Evolutionary conservation across 2,113 vertebrate species (phyloP), one percentile per base, ranked within the genome.

Genomic region (Bos javanicus): DNA sequence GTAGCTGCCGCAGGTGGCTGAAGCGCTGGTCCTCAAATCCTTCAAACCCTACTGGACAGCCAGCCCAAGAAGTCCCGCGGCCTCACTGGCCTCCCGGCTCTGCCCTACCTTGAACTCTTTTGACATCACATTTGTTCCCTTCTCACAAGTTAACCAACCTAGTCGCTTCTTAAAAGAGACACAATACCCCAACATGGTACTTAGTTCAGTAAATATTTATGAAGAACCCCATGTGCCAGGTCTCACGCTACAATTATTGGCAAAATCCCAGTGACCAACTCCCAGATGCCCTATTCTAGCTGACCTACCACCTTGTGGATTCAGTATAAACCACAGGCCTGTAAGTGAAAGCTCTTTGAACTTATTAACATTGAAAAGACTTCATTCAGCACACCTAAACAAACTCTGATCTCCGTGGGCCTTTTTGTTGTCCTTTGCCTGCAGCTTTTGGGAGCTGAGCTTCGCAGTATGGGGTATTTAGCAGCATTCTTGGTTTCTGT

Each of bases 181-280:
- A 86, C 33, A 26, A 57, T 26, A 91, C 8, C 21, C 57, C 54
- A 85, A 88, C 26, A 83, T 3, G 54, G 23, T 46, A 50, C 26
- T 94, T 88, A 96, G 48, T n/a, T 97, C 62, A 82, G 25, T 30
- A 89, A 86, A 89, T 87, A 97, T 86, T 67, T 95, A 76, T 36
- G 21, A 96, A 43, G 48, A 52, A 86, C 5, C 4, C 6, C 48
- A 48, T 14, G 6, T 30, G 14, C 33, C 17, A 7, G 33, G 33
- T 48, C 54, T 62, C 74, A 43, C 46, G 30, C 30, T 46, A 60
- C 21, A 71, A 8, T 90, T 26, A n/a, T 48, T 48, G 26, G 23
- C 14, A 59, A 46, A 87, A 78, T 50, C 16, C 56, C 28, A 60
- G 48, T 56, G 54, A 93, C n/a, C 43, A 93, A 59, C 21, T 17